phyloP scores from a whole-genome alignment of 2,797 vertebrate genomes.

The Aulostomus chinensis region DNA sequence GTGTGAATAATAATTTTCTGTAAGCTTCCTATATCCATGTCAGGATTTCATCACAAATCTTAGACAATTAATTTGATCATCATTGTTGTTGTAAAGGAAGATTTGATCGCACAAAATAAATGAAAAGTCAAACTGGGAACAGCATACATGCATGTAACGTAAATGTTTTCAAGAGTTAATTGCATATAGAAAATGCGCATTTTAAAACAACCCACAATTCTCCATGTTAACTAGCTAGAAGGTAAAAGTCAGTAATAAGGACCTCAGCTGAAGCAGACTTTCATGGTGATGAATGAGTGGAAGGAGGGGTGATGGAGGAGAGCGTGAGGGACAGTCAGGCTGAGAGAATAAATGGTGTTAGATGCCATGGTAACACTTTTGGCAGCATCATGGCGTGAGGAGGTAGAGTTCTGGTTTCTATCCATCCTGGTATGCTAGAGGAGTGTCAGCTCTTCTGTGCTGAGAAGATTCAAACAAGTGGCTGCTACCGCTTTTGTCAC shows the following conservation, averaged over 20 bases:
- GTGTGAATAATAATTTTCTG: no score
- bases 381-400: constrained; percentile 49
- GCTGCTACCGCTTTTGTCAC: constrained; percentile 33
- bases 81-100: no score
- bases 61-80: no score
- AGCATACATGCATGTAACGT: no score
- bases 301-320: constrained; percentile 26
- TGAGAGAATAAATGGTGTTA: constrained; percentile 49
- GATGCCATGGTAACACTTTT: constrained; percentile 71
- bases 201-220: no score
- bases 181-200: no score
- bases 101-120: no score
- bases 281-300: constrained; percentile 30
- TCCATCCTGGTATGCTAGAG: constrained; percentile 54
- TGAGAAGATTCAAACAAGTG: constrained; percentile 43
- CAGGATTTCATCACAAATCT: no score
- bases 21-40: no score
- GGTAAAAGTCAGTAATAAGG: not conserved
- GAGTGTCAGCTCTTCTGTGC: constrained; percentile 53
- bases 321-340: constrained; percentile 16
- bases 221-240: not conserved
- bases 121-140: no score
- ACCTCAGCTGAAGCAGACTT: constrained; percentile 1
- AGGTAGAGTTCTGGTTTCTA: constrained; percentile 57
- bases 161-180: no score